Evolutionary conservation across 2,797 vertebrate species (phyloP).

Genomic region (Mergus octosetaceus): DNA sequence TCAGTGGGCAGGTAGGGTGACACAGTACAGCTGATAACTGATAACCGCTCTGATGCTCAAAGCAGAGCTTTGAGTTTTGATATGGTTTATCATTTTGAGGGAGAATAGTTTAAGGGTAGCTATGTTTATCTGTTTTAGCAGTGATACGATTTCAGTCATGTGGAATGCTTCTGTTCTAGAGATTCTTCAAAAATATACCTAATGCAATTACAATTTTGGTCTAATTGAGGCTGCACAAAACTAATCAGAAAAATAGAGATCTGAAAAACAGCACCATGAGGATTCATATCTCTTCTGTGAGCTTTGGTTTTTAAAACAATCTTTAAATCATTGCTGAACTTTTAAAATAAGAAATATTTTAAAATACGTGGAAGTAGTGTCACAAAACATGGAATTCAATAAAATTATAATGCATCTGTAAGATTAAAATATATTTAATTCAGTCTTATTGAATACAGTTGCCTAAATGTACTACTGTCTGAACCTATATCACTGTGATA

Average conservation of each 20-base stretch:
- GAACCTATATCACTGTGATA: background rate
- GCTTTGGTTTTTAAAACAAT: background rate
- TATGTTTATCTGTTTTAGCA: background rate
- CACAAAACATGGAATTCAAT: background rate
- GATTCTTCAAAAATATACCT: background rate
- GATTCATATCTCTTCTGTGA: background rate
- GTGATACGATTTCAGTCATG: background rate
- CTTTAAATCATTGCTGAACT: background rate
- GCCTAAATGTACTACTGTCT: background rate
- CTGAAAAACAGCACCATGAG: background rate
- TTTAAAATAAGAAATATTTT: background rate
- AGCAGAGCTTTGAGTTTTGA: background rate
- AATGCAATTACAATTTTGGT: background rate
- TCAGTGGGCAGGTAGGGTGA: background rate
- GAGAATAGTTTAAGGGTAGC: background rate
- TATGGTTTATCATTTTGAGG: background rate
- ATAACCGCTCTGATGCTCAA: background rate
- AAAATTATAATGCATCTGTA: background rate
- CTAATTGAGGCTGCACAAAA: background rate
- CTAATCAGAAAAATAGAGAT: background rate
- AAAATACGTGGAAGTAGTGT: background rate
- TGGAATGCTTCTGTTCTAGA: background rate
- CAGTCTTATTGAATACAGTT: background rate
- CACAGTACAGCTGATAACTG: background rate
- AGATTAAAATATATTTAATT: background rate